Evolutionary conservation across 2,888 invertebrate genomes (phyloP).

Genomic region (Vesta saturnalis): DNA sequence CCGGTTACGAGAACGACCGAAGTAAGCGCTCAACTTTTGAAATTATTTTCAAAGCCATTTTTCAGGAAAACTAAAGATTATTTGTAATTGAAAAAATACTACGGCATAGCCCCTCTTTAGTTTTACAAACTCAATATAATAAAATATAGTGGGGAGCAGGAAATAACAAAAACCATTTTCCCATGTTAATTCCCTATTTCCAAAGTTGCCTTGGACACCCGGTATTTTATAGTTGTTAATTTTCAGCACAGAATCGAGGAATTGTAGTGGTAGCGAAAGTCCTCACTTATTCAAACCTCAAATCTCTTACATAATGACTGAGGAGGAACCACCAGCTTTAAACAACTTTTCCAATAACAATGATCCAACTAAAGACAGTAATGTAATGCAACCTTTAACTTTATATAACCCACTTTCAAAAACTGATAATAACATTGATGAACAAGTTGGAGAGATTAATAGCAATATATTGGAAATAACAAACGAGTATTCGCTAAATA

Average conservation of each 20-base stretch:
- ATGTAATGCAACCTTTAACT: background rate
- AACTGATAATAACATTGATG: slow-evolving; percentile 23
- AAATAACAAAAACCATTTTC: too few relatives aligned
- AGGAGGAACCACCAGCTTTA: slow-evolving; percentile 17
- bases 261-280: slow-evolving; percentile 27
- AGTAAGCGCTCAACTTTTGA: too few relatives aligned
- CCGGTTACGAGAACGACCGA: too few relatives aligned
- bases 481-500: slow-evolving; percentile 11
- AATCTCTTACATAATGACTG: slow-evolving; percentile 12
- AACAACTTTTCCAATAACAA: slow-evolving; percentile 22
- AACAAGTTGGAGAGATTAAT: slow-evolving; percentile 28
- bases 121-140: too few relatives aligned
- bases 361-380: background rate
- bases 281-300: slow-evolving; percentile 25
- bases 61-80: too few relatives aligned
- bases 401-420: background rate
- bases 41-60: too few relatives aligned
- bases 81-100: too few relatives aligned
- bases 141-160: too few relatives aligned
- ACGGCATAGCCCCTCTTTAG: too few relatives aligned
- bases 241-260: slow-evolving; percentile 38
- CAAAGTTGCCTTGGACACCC: background rate
- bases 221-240: slow-evolving; percentile 6
- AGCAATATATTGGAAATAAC: slow-evolving; percentile 28
- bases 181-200: too few relatives aligned